Evolutionary conservation across 2,113 vertebrate species (phyloP), one percentile per base, ranked within the genome.

Genomic region (Tilapia sparmanii): DNA sequence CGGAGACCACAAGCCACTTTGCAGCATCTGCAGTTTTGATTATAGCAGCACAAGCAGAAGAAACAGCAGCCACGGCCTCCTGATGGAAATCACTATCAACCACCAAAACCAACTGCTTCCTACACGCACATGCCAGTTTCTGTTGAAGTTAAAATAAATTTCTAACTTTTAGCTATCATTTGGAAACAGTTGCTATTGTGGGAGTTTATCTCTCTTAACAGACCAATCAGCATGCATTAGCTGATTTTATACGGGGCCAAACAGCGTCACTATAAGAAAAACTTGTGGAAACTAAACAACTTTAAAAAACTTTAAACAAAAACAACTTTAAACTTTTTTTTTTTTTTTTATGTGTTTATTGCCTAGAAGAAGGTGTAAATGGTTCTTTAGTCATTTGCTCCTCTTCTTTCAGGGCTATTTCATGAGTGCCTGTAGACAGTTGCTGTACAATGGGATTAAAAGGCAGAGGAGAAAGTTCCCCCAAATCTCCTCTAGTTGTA

Each of bases 81-180:
- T 29, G 68, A 76, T 76, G 24, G 68, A 26, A 47, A 45, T 76
- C 24, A 18, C 40, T 2, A 11, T 76, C 15, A 76, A 76, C 68
- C 40, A 76, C 68, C 24, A 76, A 76, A 76, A 47, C 68, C 40
- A 76, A 47, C 40, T 76, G 15, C 68, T 76, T 76, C 24, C 40
- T 5, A 29, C 40, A 76, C 1, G 9, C 15, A 76, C 40, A 18
- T 42, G 22, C 38, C 22, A 73, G 40, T 45, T 73, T 73, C 68
- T 26, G 38, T 18, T 42, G 13, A 45, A 47, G 22, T 26, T 47
- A 47, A 47, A 76, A 47, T 19, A 50, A 3, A 11, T 29, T 19
- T 50, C 6, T 19, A 50, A 50, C 2, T 29, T 31, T 1, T 18
- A 76, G 15, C 42, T 19, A 76, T 18, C 16, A 18, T 50, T 76